Evolutionary conservation across 1,140 invertebrate genomes (phyloP).

Genomic region (Melipona quadrifasciata): DNA sequence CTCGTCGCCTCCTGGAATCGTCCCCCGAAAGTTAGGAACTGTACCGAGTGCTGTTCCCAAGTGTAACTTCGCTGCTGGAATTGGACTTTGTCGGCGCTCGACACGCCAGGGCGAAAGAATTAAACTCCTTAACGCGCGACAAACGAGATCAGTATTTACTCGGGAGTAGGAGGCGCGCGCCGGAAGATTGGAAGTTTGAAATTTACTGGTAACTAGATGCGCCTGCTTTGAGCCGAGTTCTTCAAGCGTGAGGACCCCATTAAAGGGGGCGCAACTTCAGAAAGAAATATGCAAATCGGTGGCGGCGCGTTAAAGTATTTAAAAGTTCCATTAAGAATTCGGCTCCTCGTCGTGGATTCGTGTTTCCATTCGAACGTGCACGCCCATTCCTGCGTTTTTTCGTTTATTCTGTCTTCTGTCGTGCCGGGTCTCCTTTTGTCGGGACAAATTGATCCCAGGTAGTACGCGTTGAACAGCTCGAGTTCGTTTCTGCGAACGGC

Average conservation of each 20-base stretch:
- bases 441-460: not conserved
- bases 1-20: not conserved
- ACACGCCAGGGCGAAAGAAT: not conserved
- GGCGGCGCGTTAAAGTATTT: not conserved
- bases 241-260: not conserved
- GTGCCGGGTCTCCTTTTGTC: not conserved
- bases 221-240: not conserved
- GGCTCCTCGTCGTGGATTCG: not conserved
- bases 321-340: not conserved
- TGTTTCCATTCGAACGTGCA: too few relatives aligned
- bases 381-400: too few relatives aligned
- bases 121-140: not conserved
- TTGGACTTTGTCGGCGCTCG: not conserved
- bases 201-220: not conserved
- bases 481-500: not conserved
- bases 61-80: not conserved
- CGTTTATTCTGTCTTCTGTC: not conserved
- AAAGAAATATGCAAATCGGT: slow-evolving; percentile 11
- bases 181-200: not conserved
- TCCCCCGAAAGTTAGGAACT: not conserved
- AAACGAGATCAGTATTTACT: not conserved
- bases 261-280: not conserved
- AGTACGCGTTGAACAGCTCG: not conserved
- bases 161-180: not conserved
- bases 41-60: not conserved